Evolutionary conservation across 2,888 invertebrate genomes (phyloP), one percentile per base, ranked within the genome.

Genomic region (Leucophenga montana): DNA sequence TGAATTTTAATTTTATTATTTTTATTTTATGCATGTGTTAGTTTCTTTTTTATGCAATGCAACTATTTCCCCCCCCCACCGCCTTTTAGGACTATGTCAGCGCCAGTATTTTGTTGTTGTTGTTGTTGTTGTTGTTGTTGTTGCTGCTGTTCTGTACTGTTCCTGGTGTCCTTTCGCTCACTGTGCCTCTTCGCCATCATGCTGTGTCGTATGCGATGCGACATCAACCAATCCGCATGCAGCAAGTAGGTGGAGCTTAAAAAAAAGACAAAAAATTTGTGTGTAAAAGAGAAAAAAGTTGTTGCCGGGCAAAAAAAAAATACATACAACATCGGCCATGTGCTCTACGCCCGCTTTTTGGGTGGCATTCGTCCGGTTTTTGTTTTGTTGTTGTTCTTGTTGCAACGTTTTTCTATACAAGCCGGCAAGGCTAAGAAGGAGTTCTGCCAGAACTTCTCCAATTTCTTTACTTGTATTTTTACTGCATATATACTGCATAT

Each of bases 171-270:
- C 71, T 65, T 71, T 31, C 68, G 69, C 50, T 3, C 8, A n/a
- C 74, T 67, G 69, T 14, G 71, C 73, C 61, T 70, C 73, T 72
- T 78, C 66, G 57, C 70, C 66, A 2, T n/a, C 14, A 18, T 39
- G 11, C 11, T 39, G 1, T 68, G 73, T 66, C 67, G 68, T 46
- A 44, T 69, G 70, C 61, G 54, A 68, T 53, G 53, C 71, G 62
- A 71, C 73, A 74, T 78, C 85, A 75, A 76, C 82, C 83, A 86
- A 86, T 86, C 85, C 82, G 82, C 80, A 69, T 74, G 72, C 84
- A 83, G 85, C 82, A 85, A 85, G 86, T 86, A 86, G 86, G 86
- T 86, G 85, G 84, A 84, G 85, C 82, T 82, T 83, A 78, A 86
- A 84, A 86, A 85, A 85, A 85, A 78, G 74, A 85, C 85, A 86